Conservation (phyloP, 2,797 vertebrate genomes). For the Australoheros facetus region DNA sequence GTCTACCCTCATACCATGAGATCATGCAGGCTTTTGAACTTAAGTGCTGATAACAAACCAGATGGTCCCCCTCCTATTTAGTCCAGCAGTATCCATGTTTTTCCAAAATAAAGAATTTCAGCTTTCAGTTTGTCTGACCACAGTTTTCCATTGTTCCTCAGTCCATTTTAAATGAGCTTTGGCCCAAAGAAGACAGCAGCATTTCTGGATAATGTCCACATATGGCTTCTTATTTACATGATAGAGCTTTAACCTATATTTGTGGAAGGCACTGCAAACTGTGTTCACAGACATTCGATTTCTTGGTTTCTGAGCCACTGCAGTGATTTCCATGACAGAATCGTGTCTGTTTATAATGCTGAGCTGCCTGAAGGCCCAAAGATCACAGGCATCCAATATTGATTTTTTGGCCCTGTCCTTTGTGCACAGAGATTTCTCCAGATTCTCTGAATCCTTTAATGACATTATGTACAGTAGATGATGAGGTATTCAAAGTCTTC, state of each 20-base stretch:
- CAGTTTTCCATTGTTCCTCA: neutral
- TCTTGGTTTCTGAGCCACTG: neutral
- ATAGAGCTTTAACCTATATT: neutral
- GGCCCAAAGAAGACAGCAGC: rapidly evolving
- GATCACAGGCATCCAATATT: rapidly evolving
- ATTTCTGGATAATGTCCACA: rapidly evolving
- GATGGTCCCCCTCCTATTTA: neutral
- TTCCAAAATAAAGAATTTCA: neutral
- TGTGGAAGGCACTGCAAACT: neutral
- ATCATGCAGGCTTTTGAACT: neutral
- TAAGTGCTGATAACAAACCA: neutral
- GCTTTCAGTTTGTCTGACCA: neutral
- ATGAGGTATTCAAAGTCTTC: neutral
- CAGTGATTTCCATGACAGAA: rapidly evolving
- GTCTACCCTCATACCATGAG: neutral
- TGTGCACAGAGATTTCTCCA: neutral
- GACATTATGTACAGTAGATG: neutral
- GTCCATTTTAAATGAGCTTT: neutral
- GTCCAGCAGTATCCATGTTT: neutral
- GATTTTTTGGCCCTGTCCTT: neutral
- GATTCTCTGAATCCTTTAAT: neutral
- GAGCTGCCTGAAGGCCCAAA: neutral
- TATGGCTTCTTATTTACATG: neutral
- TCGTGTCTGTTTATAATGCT: neutral
- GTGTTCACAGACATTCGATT: neutral